Evolutionary conservation across 1,140 invertebrate genomes (phyloP).

Genomic region (Chrysopa pallens): DNA sequence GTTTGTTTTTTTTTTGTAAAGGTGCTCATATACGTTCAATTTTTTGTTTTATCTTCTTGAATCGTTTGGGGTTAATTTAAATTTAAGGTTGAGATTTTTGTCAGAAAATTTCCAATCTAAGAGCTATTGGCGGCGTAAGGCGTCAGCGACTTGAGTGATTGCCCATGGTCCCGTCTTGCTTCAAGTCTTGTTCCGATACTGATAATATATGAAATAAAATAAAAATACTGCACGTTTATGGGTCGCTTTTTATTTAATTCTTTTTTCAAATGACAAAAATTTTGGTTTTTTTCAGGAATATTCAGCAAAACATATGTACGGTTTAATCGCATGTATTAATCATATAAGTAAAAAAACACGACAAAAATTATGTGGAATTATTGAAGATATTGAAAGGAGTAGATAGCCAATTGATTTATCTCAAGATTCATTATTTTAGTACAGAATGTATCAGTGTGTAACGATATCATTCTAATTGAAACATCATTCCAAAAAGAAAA

Average conservation of each 20-base stretch:
- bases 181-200: no score
- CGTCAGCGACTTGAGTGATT: no score
- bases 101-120: no score
- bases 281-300: conserved; percentile 47
- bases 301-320: conserved; percentile 67
- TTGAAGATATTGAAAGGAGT: conserved; percentile 39
- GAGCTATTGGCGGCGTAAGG: no score
- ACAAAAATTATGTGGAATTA: conserved; percentile 50
- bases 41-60: no score
- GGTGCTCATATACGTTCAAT: neutral
- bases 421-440: no score
- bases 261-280: conserved; percentile 1
- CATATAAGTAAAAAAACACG: conserved; percentile 74
- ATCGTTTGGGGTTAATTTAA: conserved; percentile 1
- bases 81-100: no score
- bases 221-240: conserved; percentile 1
- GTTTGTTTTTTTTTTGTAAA: neutral
- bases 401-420: neutral
- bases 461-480: no score
- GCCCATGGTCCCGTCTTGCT: no score
- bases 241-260: neutral
- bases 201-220: no score
- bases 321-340: conserved; percentile 69
- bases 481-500: no score
- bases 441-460: no score